These are phyloP conservation scores for Hemithea aestivaria DNA, from an alignment of 2,888 invertebrate species.

Conservation along the genomic window DNA sequence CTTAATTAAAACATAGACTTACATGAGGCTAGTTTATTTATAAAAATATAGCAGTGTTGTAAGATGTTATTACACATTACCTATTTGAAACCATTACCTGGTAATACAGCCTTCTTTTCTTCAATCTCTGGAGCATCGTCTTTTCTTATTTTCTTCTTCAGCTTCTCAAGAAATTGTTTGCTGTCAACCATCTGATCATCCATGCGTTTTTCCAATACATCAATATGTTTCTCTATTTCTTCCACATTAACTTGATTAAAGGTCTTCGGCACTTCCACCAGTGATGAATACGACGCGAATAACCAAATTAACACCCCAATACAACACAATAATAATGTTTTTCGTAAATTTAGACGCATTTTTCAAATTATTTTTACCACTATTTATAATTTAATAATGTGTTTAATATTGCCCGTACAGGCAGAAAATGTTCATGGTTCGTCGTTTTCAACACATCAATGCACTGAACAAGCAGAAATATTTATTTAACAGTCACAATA, in stretches of 20 bases:
- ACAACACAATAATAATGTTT: slow-evolving; percentile 41
- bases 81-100: slow-evolving; percentile 12
- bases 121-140: slow-evolving; percentile 15
- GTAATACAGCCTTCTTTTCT: slow-evolving; percentile 21
- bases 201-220: slow-evolving; percentile 43
- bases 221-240: slow-evolving; percentile 46
- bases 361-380: slow-evolving; percentile 22
- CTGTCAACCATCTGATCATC: slow-evolving; percentile 50
- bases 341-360: slow-evolving; percentile 65
- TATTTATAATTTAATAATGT: slow-evolving; percentile 16
- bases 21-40: too few relatives aligned
- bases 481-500: too few relatives aligned
- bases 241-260: slow-evolving; percentile 25
- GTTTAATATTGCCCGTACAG: slow-evolving; percentile 17
- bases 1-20: too few relatives aligned
- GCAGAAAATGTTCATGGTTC: slow-evolving; percentile 17
- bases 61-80: too few relatives aligned
- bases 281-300: slow-evolving; percentile 47
- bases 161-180: slow-evolving; percentile 42
- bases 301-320: slow-evolving; percentile 50
- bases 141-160: slow-evolving; percentile 43
- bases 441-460: slow-evolving; percentile 25
- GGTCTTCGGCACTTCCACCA: slow-evolving; percentile 41
- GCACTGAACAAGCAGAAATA: slow-evolving; percentile 11
- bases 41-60: too few relatives aligned